A percentile compares a stretch with the other conserved stretches of the same genome.
Conservation (phyloP, 2,113 vertebrate genomes). For the Edolisoma coerulescens region DNA sequence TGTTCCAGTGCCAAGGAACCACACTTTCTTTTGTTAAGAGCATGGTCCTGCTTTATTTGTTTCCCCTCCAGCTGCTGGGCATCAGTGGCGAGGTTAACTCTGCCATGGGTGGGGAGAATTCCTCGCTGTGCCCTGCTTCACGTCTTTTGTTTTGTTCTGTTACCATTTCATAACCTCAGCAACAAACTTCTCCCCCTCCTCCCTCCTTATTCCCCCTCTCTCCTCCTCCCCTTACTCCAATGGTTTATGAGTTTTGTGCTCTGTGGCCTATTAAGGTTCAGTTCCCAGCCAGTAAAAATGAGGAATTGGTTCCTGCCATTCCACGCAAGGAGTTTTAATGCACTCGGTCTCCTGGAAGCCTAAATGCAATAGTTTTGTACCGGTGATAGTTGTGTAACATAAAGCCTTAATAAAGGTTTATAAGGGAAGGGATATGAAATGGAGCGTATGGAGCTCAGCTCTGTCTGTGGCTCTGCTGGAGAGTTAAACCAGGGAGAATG, state of each 20-base stretch:
- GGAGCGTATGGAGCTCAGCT: background rate
- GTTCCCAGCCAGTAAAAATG: slow-evolving; percentile 69
- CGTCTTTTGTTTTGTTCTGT: background rate
- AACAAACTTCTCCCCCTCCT: slow-evolving; percentile 8
- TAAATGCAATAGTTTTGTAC: slow-evolving; percentile 67
- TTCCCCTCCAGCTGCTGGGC: background rate
- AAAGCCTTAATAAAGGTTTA: slow-evolving; percentile 71
- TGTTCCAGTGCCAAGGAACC: background rate
- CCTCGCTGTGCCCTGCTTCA: rapidly evolving
- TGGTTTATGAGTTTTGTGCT: slow-evolving; percentile 67
- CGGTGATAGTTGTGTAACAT: slow-evolving; percentile 67
- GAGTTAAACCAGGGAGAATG: background rate
- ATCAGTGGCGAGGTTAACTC: background rate
- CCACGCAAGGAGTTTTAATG: slow-evolving; percentile 68
- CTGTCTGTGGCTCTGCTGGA: background rate
- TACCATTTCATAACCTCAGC: slow-evolving; percentile 33
- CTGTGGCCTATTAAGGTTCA: slow-evolving; percentile 67
- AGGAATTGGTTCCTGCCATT: slow-evolving; percentile 68
- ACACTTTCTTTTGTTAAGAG: background rate
- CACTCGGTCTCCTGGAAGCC: slow-evolving; percentile 53
- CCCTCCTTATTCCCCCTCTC: background rate
- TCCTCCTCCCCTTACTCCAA: slow-evolving; percentile 29
- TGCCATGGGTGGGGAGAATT: background rate
- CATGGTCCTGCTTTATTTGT: background rate
- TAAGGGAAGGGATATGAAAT: slow-evolving; percentile 52